Conservation (phyloP, 2,888 invertebrate genomes). For the Cancer borealis region DNA sequence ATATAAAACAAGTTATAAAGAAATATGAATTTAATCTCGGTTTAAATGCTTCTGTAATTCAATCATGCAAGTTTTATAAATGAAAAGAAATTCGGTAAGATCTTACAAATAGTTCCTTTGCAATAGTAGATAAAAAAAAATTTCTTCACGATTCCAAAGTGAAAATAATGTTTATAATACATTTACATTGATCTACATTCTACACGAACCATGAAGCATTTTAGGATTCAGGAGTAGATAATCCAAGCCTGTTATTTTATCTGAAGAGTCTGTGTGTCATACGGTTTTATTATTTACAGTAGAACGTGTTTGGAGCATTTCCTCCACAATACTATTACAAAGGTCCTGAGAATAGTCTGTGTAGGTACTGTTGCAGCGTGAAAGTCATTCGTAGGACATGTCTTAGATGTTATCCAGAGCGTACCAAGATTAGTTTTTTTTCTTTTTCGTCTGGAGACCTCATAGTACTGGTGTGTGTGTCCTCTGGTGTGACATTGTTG, state of each 20-base stretch:
- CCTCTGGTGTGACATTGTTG: not conserved
- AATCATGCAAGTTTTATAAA: not conserved
- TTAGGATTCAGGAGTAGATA: not conserved
- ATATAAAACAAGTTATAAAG: not conserved
- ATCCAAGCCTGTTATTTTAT: not conserved
- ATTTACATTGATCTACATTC: not conserved
- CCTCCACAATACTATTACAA: not conserved
- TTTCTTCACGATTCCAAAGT: not conserved
- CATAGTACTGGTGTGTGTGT: not conserved
- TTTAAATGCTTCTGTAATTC: conserved; percentile 14
- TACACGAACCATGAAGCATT: not conserved
- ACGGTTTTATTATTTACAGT: not conserved
- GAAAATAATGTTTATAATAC: not conserved
- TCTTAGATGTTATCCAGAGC: not conserved
- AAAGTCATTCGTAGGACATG: not conserved
- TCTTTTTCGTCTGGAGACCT: not conserved
- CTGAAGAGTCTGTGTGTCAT: not conserved
- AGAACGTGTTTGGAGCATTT: not conserved
- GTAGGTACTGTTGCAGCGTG: not conserved
- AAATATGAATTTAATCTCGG: not conserved
- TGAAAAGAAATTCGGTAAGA: not conserved
- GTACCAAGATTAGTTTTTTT: not conserved
- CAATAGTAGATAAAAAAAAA: not conserved
- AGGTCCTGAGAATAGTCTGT: not conserved
- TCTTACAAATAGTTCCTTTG: not conserved